Evolutionary conservation across 2,888 invertebrate genomes (phyloP), one percentile per base, ranked within the genome.

Genomic region (Philereme transversata): DNA sequence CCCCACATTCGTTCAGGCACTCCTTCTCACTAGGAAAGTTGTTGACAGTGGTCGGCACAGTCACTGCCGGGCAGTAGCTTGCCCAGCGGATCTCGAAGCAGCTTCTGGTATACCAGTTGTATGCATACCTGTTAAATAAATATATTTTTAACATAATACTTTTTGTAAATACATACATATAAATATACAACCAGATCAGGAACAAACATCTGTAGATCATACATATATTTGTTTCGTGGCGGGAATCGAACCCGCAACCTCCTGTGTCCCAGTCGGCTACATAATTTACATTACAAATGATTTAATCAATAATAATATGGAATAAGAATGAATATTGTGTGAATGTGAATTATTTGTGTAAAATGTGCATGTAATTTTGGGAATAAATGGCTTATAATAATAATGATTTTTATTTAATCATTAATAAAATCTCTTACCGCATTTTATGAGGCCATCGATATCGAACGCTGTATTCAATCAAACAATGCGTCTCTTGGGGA

Each of bases 51-150:
- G 76, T 35, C 0, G 77, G 79, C 0, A 66, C 55, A 0, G 68
- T 51, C 0, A 81, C 75, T 0, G 67, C 56, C 0, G 69, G 74
- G 56, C 86, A 87, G 67, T 81, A 69, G 11, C 75, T 64, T 1
- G 86, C 78, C 87, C 87, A 89, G 45, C 86, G 72, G 61, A 88
- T 81, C 62, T 81, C 72, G 60, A 82, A 79, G 68, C 89, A 89
- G 11, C 54, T 71, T 11, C 70, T 75, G 0, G 71, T 78, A 6
- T 75, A 68, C 86, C 86, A 87, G 67, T 84, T 82, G 71, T 73
- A 89, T 0, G 83, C 80, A 65, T 78, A 88, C 55, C 88, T 88
- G 70, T 33, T 74, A 76, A 22, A 22, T 22, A 22, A 2, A 6
- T 53, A 60, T 4, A 51, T 2, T 36, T 11, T 8, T 34, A n/a